Evolutionary conservation across 2,888 invertebrate genomes (phyloP), one percentile per base, ranked within the genome.

Genomic region (Eretmocerus hayati): DNA sequence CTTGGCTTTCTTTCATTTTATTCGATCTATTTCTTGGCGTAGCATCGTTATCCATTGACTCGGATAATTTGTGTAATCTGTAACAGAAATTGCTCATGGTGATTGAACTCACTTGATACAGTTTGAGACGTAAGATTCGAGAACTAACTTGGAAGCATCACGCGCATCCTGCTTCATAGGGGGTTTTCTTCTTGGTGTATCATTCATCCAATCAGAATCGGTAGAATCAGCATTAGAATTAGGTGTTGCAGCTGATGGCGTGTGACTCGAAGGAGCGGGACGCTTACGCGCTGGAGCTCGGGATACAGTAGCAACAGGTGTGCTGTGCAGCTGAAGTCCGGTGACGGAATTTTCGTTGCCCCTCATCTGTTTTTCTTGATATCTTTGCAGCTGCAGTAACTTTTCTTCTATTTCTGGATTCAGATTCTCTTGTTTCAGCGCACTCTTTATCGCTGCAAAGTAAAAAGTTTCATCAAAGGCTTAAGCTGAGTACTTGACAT

Each of bases 361-460:
- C 61, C 83, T 83, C 83, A 85, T 84, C 58, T 84, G 81, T 58
- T 83, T 82, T 67, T 89, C 89, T 64, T 89, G 89, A 63, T 87
- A 90, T 42, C 87, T 80, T 71, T 92, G 92, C 60, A 92, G 77
- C 61, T 90, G 90, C 35, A 92, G 75, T 41, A 94, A 73, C 67
- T 93, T 94, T 64, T 93, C 91, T 69, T 92, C 91, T 56, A 93
- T 89, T 72, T 92, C 92, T 1, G 92, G 92, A 68, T 90, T 88
- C 20, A 92, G 77, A 69, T 90, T 91, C 63, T 91, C 90, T 72
- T 90, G 89, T 71, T 88, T 88, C 52, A 94, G 74, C n/a, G 91
- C 92, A 70, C 88, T 90, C 71, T 88, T 86, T 60, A 94, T 91
- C 13, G 92, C 92, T 91, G 76, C 46, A 75, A 74, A 55, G 43